Conservation (phyloP, 2,888 invertebrate species). For the Ditula angustiorana region DNA sequence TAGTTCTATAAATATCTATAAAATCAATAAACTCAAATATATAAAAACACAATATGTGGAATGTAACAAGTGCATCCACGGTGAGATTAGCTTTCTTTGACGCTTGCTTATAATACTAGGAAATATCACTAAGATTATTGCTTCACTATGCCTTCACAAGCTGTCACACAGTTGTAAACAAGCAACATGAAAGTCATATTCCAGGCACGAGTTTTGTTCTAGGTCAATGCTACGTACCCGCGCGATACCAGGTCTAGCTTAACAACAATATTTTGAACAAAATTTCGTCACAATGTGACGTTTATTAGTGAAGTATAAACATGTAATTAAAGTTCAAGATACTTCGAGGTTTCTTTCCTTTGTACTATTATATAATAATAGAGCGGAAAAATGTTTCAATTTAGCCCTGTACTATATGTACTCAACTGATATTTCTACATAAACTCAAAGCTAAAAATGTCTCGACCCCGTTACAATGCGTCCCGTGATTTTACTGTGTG, state of each 20-base stretch:
- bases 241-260: too few species aligned
- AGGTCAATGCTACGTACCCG: conserved; percentile 2
- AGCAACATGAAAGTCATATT: conserved; percentile 11
- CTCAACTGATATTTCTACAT: not conserved
- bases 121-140: conserved; percentile 29
- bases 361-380: not conserved
- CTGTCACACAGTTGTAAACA: conserved; percentile 12
- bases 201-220: conserved; percentile 4
- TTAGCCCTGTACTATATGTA: not conserved
- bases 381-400: not conserved
- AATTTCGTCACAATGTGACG: not conserved
- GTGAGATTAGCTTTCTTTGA: conserved; percentile 22
- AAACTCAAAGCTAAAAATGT: not conserved
- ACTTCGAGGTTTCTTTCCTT: not conserved
- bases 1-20: conserved; percentile 31
- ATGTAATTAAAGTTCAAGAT: not conserved
- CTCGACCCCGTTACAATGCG: not conserved
- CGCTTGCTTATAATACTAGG: conserved; percentile 33
- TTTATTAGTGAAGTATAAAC: not conserved
- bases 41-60: conserved; percentile 47
- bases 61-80: conserved; percentile 52
- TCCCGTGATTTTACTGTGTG: not conserved
- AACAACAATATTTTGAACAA: too few species aligned
- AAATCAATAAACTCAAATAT: conserved; percentile 40
- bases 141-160: conserved; percentile 10